Evolutionary conservation across 2,888 invertebrate genomes (phyloP), one percentile per base, ranked within the genome.

Genomic region (Phanerotoma sp.): DNA sequence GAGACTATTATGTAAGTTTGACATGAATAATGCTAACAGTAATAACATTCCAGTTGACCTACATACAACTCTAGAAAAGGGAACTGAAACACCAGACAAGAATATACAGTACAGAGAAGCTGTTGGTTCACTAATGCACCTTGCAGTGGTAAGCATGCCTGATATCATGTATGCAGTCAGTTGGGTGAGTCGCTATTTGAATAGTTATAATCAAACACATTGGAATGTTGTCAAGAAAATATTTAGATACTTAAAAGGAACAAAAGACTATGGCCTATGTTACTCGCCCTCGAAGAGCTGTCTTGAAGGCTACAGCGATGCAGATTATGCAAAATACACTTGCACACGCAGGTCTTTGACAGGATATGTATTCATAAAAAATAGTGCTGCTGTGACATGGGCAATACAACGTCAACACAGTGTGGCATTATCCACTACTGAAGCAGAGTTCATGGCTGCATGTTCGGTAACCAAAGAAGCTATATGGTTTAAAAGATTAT

Each of bases 391-490:
- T 13, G 16, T 52, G 3, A 46, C 49, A 4, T 52, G 56, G 45
- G 32, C 44, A 7, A 40, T 48, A n/a, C 47, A 48, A 13, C 35
- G 52, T n/a, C 52, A 49, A 35, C 21, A 41, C 11, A 30, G 16
- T 30, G 56, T 56, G 11, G 25, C 49, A 4, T 37, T 48, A 11
- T 52, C 51, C 22, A 56, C 52, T 1, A 56, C 52, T 6, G 52
- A 52, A 10, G 33, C 49, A n/a, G 52, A 52, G 22, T 56, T 41
- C 30, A 45, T 45, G 25, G 45, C 45, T 11, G 16, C 28, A 11
- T 25, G 45, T 2, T 10, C 13, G 10, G 32, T 13, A 11, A 13
- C 30, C 5, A 32, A 45, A 45, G 45, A 45, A 22, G n/a, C 20
- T 13, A 9, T 45, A 9, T 45, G 45, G 45, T 11, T 45, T 9